Evolutionary conservation across 2,113 vertebrate species (phyloP), one percentile per base, ranked within the genome.

Genomic region (Cottus gobio): DNA sequence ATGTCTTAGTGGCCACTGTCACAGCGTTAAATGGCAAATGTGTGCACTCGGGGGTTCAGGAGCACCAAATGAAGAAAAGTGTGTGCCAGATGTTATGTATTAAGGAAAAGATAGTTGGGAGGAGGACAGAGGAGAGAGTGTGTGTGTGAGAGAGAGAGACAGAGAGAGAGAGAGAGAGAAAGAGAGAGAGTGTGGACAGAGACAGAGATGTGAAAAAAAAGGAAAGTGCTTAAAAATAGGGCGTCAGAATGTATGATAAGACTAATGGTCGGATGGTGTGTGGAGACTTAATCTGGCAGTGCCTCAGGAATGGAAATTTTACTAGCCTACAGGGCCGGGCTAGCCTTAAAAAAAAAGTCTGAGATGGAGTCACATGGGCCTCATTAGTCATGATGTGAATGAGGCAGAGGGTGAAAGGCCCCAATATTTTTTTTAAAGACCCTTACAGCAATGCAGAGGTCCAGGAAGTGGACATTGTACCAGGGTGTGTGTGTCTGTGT

Each of bases 21-120:
- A 54, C 2, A 82, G 26, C 52, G 83, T 85, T 79, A 79, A 86
- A 82, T 63, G 74, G 60, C 37, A 64, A 34, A 46, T 2, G 2
- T 61, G 26, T 26, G 56, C 36, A 26, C 34, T 68, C 18, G 7
- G 7, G 2, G 20, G 67, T 57, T 10, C 3, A 72, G 50, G 16
- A 76, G 50, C 20, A 36, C 7, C 37, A 22, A 15, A 65, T 62
- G 18, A 36, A 78, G 30, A 30, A 3, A 73, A 57, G 4, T 24
- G 1, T 58, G n/a, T 15, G 15, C 3, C 6, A 20, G 44, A 11
- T 71, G 58, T 71, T 56, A 6, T 0, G 48, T 30, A 24, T 63
- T 54, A 60, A 39, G 12, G 30, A 75, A 12, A 22, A 26, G 42
- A 80, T n/a, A 20, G 39, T 37, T 31, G 20, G 50, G 11, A 50